Percentiles rank a stretch among this genome's conserved stretches.
phyloP scores from a whole-genome alignment of 2,113 vertebrate species.

The Entomyzon cyanotis region DNA sequence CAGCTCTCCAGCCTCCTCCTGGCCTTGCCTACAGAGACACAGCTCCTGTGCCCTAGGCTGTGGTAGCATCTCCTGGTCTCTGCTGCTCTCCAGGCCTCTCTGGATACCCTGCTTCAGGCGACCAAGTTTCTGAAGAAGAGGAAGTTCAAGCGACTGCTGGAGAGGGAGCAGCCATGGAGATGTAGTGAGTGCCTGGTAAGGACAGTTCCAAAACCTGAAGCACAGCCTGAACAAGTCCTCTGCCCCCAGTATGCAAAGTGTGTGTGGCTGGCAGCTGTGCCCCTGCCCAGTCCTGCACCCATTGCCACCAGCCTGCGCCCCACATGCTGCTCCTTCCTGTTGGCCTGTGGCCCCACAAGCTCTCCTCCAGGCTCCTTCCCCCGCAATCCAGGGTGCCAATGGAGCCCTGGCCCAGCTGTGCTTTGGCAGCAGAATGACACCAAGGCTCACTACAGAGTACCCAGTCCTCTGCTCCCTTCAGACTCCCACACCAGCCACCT shows the following conservation, averaged over 20 bases:
- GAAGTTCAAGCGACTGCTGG: background rate
- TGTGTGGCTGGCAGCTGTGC: background rate
- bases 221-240: background rate
- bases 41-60: background rate
- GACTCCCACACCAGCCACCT: background rate
- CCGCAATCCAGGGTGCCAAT: accelerated
- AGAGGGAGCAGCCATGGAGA: background rate
- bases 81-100: background rate
- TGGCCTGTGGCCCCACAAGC: background rate
- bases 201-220: background rate
- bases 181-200: background rate
- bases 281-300: background rate
- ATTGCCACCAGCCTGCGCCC: accelerated
- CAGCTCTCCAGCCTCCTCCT: background rate
- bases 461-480: background rate
- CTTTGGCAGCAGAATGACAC: background rate
- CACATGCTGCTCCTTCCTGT: background rate
- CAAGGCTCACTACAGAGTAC: background rate
- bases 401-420: background rate
- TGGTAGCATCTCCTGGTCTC: background rate
- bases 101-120: background rate
- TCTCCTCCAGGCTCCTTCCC: background rate
- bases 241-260: no score
- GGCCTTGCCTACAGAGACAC: background rate
- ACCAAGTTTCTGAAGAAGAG: background rate